Base-by-base conservation (phyloP, 2,888 invertebrate genomes). In the Meteorus colon region DNA sequence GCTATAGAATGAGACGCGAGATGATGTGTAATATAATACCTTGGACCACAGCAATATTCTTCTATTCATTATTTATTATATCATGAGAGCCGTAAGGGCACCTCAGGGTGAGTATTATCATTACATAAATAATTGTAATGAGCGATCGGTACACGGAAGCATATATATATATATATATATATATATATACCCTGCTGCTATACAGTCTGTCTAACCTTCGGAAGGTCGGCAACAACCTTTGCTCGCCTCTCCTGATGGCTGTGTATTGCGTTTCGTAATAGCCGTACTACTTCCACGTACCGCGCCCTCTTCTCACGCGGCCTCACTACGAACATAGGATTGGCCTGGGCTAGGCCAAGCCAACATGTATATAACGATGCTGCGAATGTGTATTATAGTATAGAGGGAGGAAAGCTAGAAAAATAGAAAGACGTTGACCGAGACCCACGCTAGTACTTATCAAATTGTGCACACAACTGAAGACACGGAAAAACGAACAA, bases 191-290 rank as follows among this genome's bases (percentile, higher is more conserved):
- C n/a, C n/a, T 48, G 29, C 27, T 8, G 34, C 14, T 10, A 5
- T 45, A 51, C 41, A 75, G 37, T 31, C 37, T 59, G 81, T 80
- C 83, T 84, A 83, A 85, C 86, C 86, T 86, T 83, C 84, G 74
- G 85, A 85, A 86, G 86, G 86, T 86, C 85, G 83, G 80, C 78
- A 82, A 31, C 55, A 75, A 75, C 83, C 85, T 83, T 83, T 84
- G 83, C 83, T 82, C 84, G 78, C 76, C 78, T 72, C 70, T 45
- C 60, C 37, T 67, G 45, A 62, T 68, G 74, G 70, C 60, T 69
- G 48, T 48, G 48, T n/a, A 16, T 48, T 48, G 48, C 16, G 48
- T 48, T 48, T 48, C n/a, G 48, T 48, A 48, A 48, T 48, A 48
- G 48, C 48, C n/a, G n/a, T 48, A 48, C n/a, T 27, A 60, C 41